Conservation (phyloP, 2,113 vertebrate species). For the Meleagris gallopavo region DNA sequence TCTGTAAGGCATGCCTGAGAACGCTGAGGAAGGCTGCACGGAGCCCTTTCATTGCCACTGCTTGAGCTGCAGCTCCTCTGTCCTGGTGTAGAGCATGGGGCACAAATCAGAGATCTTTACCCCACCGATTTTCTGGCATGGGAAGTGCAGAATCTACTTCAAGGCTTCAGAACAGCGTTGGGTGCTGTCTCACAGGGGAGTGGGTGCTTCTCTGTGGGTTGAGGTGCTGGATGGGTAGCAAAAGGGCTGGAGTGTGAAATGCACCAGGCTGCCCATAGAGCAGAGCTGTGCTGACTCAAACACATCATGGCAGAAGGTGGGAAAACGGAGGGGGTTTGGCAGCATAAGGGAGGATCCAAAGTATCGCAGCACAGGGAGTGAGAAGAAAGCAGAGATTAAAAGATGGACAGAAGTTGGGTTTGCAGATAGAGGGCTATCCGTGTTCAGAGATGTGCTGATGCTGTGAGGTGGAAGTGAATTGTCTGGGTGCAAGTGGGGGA, state of each 20-base stretch:
- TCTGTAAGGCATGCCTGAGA: neutral
- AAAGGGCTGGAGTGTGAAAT: fast-evolving
- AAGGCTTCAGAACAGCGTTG: neutral
- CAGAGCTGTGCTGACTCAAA: neutral
- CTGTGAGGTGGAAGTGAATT: neutral
- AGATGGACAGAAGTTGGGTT: neutral
- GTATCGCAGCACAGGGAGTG: neutral
- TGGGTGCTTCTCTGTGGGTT: fast-evolving
- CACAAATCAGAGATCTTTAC: fast-evolving
- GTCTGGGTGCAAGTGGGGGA: neutral
- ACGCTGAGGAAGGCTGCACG: neutral
- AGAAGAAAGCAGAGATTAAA: neutral
- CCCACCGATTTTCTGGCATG: fast-evolving
- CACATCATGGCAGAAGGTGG: fast-evolving
- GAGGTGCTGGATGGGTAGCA: neutral
- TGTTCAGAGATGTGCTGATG: neutral
- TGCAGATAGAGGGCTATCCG: neutral
- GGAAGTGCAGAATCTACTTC: neutral
- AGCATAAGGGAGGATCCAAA: neutral
- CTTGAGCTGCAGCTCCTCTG: fast-evolving
- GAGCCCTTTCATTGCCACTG: neutral
- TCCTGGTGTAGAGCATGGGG: fast-evolving
- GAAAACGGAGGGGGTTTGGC: neutral
- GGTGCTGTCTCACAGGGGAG: neutral
- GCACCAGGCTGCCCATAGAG: fast-evolving